Evolutionary conservation across 2,888 invertebrate species (phyloP), one percentile per base, ranked within the genome.

Genomic region (Oligia latruncula): DNA sequence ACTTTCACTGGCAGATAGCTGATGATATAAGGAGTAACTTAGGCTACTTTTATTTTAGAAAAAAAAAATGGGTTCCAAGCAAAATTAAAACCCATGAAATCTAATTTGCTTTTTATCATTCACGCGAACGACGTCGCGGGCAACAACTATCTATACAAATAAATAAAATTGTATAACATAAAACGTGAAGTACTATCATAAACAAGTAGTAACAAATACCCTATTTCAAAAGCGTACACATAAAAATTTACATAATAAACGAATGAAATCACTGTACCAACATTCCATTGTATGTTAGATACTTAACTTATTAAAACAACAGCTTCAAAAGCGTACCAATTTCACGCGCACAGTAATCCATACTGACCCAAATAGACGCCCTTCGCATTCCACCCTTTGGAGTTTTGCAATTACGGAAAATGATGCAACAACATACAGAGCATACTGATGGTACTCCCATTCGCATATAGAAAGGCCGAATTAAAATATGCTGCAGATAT

Each of bases 351-450:
- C 76, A 65, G 52, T 68, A 64, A 82, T 85, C 71, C 64, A 66
- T 83, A 77, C 17, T 83, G 85, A 85, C 86, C 85, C 68, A 80
- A 52, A 83, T 80, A 77, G 35, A 49, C 82, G 65, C 71, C 79
- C 77, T 88, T 78, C 74, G 58, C 77, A 73, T 87, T 81, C 60
- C 66, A 81, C 66, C 77, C 90, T 86, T 80, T 73, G 67, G 84
- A 88, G 87, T 86, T 84, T 82, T 81, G 79, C 84, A 89, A 89
- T 88, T 88, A 88, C 82, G 68, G 78, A 81, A 80, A 86, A 89
- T 84, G 79, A 82, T 82, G 82, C 87, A 84, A 77, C 73, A 77
- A 71, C 68, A 70, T 46, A 71, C 60, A 72, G 35, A 29, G 80
- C 71, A 81, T 77, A 66, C 74, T 82, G 74, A 78, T 78, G 78